Evolutionary conservation across 2,113 vertebrate species (phyloP), one percentile per base, ranked within the genome.

Genomic region (Esox niger): DNA sequence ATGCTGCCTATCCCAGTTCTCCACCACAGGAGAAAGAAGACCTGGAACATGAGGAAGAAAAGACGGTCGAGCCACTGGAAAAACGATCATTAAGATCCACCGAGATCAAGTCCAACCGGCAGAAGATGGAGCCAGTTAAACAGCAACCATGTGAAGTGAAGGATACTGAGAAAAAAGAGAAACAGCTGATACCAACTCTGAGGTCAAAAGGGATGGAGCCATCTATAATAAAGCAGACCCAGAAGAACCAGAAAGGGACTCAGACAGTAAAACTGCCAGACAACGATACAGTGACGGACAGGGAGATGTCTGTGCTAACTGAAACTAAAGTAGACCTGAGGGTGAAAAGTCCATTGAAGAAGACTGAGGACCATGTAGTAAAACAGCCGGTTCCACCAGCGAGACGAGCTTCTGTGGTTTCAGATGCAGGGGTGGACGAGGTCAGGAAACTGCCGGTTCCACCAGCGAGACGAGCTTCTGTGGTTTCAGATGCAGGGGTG

Each of bases 1-100:
- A 61, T 13, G 54, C 31, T 35, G 35, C 68, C 15, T 74, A 66
- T 75, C 47, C 57, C 60, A 38, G 23, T 25, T 23, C 23, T 59
- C 8, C 56, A 31, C 84, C 83, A 43, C 75, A 82, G 6, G 1
- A n/a, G n/a, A n/a, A n/a, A n/a, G n/a, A n/a, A n/a, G n/a, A n/a
- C n/a, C n/a, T n/a, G n/a, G n/a, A n/a, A 70, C 13, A 46, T 25
- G 32, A 70, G 46, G 58, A 78, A 9, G 55, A 75, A 5, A 58
- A 76, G 11, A 7, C 17, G 0, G 47, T 15, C 49, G 62, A 62
- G 21, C 20, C 6, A 8, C 6, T 21, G 21, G 25, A 55, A 1
- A 25, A 74, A 71, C 71, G 62, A 8, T 11, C 32, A 31, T 6
- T 30, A 17, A 68, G 15, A 6, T 21, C 59, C 71, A 2, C n/a